Conservation (phyloP, 2,113 vertebrate species). For the Drymodes brunneopygia region DNA sequence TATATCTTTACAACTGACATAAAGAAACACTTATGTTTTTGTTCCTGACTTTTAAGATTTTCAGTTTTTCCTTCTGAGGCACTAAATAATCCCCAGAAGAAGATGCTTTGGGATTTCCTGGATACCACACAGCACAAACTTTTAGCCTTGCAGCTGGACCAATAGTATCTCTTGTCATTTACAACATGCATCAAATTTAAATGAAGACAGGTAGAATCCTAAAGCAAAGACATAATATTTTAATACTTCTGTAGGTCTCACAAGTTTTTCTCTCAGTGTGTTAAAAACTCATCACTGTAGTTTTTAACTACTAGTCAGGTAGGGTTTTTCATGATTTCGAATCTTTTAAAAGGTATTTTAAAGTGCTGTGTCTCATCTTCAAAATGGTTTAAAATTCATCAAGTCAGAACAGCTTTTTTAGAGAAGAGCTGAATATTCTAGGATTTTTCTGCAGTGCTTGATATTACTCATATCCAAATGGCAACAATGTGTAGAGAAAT, state of each 20-base stretch:
- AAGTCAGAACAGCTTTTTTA: background rate
- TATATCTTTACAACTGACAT: background rate
- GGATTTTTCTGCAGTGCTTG: background rate
- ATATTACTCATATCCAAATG: constrained; percentile 8
- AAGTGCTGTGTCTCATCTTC: background rate
- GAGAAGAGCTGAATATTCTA: background rate
- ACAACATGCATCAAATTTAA: background rate
- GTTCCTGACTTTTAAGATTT: background rate
- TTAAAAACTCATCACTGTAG: background rate
- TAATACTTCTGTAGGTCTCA: background rate
- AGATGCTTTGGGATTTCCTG: background rate
- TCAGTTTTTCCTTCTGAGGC: background rate
- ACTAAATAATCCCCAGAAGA: background rate
- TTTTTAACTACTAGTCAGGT: background rate
- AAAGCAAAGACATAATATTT: background rate
- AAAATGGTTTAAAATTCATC: background rate
- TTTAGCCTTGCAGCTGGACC: background rate
- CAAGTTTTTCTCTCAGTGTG: background rate
- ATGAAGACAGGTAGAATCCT: background rate
- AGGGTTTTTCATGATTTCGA: background rate
- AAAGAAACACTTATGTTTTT: background rate
- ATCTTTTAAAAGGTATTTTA: background rate
- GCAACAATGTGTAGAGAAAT: background rate
- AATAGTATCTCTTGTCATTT: background rate
- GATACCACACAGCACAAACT: background rate